Evolutionary conservation across 2,113 vertebrate species (phyloP).

Genomic region (Monopterus albus): DNA sequence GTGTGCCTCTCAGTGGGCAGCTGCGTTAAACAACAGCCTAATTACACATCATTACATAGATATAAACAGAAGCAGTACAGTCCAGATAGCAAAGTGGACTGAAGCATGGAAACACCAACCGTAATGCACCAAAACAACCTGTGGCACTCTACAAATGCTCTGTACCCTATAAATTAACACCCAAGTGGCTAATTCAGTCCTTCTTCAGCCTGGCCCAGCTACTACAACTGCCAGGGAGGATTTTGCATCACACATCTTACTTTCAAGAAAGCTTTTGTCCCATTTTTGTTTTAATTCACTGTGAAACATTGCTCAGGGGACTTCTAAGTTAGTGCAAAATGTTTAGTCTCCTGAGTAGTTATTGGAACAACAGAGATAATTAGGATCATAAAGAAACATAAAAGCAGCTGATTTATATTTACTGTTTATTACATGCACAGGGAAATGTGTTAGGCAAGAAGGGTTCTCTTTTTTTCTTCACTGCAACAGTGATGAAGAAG

Average conservation of each 20-base stretch:
- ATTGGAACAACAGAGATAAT: constrained; percentile 32
- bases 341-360: constrained; percentile 15
- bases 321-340: no score
- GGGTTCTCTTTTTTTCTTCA: background rate
- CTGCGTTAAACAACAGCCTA: constrained; percentile 61
- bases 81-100: constrained; percentile 23
- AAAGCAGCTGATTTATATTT: no score
- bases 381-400: constrained; percentile 6
- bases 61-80: constrained; percentile 35
- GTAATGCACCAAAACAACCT: constrained; percentile 31
- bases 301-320: no score
- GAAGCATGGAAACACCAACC: constrained; percentile 42
- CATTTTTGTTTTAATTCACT: constrained; percentile 2
- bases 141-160: constrained; percentile 7
- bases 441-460: background rate
- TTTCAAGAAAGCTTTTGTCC: background rate
- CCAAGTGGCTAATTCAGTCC: constrained; percentile 26
- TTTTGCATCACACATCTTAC: no score
- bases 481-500: background rate
- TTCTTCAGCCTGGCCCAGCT: constrained; percentile 10
- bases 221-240: no score
- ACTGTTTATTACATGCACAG: no score
- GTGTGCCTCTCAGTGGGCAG: constrained; percentile 29
- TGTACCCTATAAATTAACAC: constrained; percentile 17
- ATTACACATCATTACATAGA: constrained; percentile 64